Evolutionary conservation across 2,113 vertebrate genomes (phyloP).

Genomic region (Oryzias woworae): DNA sequence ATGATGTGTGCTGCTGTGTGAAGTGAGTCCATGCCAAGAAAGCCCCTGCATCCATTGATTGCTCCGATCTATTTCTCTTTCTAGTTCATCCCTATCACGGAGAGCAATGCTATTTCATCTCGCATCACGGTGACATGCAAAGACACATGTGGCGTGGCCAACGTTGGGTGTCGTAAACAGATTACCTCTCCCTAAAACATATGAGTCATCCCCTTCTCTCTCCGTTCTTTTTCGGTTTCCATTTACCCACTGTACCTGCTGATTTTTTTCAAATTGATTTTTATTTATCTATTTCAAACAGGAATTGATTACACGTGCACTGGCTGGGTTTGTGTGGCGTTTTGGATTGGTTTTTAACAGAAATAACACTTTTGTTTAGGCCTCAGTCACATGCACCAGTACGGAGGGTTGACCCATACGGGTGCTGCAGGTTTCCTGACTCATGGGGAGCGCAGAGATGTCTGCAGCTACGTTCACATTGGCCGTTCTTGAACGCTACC

Average conservation of each 20-base stretch:
- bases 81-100: constrained; percentile 60
- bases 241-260: constrained; percentile 21
- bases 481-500: too few species aligned
- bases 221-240: constrained; percentile 8
- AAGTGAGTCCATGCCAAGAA: constrained; percentile 66
- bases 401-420: too few species aligned
- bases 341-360: constrained; percentile 25
- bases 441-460: too few species aligned
- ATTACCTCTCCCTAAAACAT: constrained; percentile 68
- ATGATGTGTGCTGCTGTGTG: constrained; percentile 50
- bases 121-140: constrained; percentile 68
- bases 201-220: constrained; percentile 45
- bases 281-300: too few species aligned
- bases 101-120: constrained; percentile 50
- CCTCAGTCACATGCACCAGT: too few species aligned
- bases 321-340: constrained; percentile 30
- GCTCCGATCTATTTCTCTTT: constrained; percentile 63
- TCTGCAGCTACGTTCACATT: too few species aligned
- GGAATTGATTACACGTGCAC: constrained; percentile 30
- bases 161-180: constrained; percentile 56
- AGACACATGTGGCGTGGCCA: constrained; percentile 65
- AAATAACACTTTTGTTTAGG: too few species aligned
- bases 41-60: constrained; percentile 66
- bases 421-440: too few species aligned
- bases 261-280: too few species aligned